Evolutionary conservation across 1,140 invertebrate species (phyloP).

Genomic region (Camponotus vicinus): DNA sequence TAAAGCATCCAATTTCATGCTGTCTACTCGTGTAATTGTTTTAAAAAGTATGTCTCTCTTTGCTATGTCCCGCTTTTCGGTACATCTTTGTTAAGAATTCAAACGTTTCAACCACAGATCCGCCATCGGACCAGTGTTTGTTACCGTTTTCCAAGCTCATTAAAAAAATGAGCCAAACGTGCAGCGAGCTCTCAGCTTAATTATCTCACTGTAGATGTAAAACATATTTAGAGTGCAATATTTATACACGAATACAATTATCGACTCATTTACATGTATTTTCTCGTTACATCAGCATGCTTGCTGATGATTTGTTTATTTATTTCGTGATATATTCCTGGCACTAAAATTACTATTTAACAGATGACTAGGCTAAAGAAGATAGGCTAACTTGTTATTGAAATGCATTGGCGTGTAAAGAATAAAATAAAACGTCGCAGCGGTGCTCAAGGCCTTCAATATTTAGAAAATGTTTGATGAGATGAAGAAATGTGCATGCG

Average conservation of each 20-base stretch:
- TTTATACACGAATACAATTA: constrained; percentile 61
- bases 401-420: constrained; percentile 29
- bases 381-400: constrained; percentile 14
- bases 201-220: constrained; percentile 55
- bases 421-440: constrained; percentile 18
- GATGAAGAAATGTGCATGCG: constrained; percentile 27
- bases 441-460: neutral
- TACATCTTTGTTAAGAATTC: constrained; percentile 71
- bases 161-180: constrained; percentile 58
- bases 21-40: constrained; percentile 57
- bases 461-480: constrained; percentile 30
- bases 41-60: constrained; percentile 49
- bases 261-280: constrained; percentile 44
- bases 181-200: constrained; percentile 61
- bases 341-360: constrained; percentile 49
- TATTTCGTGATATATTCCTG: neutral
- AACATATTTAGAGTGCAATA: constrained; percentile 63
- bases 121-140: constrained; percentile 57
- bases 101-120: constrained; percentile 72
- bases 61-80: constrained; percentile 32
- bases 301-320: constrained; percentile 36
- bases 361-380: constrained; percentile 1
- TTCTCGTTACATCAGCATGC: constrained; percentile 32
- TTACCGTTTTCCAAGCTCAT: constrained; percentile 68
- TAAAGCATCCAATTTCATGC: constrained; percentile 60